Conservation (phyloP, 2,113 vertebrate species). For the Alexandromys fortis region DNA sequence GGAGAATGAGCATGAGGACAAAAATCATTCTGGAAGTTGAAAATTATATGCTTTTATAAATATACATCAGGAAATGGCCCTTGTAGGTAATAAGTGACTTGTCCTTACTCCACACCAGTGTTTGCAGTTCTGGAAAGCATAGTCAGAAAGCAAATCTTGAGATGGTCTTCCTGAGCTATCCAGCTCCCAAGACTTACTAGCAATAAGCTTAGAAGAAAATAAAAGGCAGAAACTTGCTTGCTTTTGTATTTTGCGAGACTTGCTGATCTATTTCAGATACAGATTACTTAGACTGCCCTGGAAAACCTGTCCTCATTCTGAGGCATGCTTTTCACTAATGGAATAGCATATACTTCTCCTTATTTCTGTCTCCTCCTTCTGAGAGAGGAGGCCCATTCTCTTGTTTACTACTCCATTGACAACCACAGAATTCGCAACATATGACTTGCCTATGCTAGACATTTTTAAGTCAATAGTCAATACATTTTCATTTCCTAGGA, state of each 20-base stretch:
- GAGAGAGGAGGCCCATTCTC: background rate
- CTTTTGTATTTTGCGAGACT: background rate
- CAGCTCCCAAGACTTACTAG: background rate
- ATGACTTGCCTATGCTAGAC: background rate
- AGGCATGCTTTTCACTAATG: background rate
- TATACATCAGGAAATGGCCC: background rate
- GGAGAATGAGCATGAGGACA: background rate
- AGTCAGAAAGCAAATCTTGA: background rate
- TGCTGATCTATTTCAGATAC: background rate
- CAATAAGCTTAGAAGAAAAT: background rate
- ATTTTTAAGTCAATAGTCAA: background rate
- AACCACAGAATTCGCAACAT: background rate
- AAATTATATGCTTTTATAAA: background rate
- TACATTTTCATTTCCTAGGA: background rate
- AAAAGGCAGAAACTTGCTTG: background rate
- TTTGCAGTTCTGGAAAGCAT: background rate
- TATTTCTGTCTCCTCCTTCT: background rate
- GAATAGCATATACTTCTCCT: no score
- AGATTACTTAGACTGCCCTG: background rate
- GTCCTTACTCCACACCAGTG: background rate
- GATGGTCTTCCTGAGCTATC: background rate
- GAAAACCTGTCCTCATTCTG: background rate
- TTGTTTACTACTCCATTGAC: background rate
- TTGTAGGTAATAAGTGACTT: background rate
- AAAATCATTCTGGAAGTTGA: background rate